A percentile compares a stretch with the other conserved stretches of the same genome.
Evolutionary conservation across 2,888 invertebrate species (phyloP).

Genomic region (Oeneis ivallda): DNA sequence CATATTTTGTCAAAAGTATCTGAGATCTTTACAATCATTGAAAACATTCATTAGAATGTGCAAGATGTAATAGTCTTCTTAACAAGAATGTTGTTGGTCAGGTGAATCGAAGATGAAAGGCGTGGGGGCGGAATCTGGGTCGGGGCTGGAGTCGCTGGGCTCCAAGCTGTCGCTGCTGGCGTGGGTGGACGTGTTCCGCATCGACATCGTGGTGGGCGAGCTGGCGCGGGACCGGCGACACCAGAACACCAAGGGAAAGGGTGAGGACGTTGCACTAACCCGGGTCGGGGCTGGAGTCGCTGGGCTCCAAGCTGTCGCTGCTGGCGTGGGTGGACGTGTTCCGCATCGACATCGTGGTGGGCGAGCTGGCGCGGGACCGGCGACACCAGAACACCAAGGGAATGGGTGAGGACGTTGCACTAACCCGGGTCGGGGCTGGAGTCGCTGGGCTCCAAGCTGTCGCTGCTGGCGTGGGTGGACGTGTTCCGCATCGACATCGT

Average conservation of each 20-base stretch:
- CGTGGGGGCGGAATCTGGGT: constrained; percentile 54
- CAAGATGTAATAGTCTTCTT: too few relatives aligned
- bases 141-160: constrained; percentile 92
- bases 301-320: constrained; percentile 92
- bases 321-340: constrained; percentile 93
- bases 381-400: constrained; percentile 49
- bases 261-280: constrained; percentile 34
- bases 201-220: constrained; percentile 97
- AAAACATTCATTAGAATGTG: too few relatives aligned
- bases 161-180: constrained; percentile 92
- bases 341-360: constrained; percentile 96
- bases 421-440: constrained; percentile 85
- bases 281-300: constrained; percentile 89
- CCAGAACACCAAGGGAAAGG: constrained; percentile 54
- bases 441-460: constrained; percentile 93
- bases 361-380: constrained; percentile 84
- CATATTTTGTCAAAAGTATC: too few relatives aligned
- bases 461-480: constrained; percentile 92
- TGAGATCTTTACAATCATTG: too few relatives aligned
- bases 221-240: constrained; percentile 68
- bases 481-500: constrained; percentile 96
- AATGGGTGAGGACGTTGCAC: constrained; percentile 47
- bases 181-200: constrained; percentile 92
- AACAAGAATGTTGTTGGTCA: constrained; percentile 3
- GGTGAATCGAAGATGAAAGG: constrained; percentile 46